Base-by-base conservation (phyloP, 2,888 invertebrate genomes). In the Drosophila anomalata region DNA sequence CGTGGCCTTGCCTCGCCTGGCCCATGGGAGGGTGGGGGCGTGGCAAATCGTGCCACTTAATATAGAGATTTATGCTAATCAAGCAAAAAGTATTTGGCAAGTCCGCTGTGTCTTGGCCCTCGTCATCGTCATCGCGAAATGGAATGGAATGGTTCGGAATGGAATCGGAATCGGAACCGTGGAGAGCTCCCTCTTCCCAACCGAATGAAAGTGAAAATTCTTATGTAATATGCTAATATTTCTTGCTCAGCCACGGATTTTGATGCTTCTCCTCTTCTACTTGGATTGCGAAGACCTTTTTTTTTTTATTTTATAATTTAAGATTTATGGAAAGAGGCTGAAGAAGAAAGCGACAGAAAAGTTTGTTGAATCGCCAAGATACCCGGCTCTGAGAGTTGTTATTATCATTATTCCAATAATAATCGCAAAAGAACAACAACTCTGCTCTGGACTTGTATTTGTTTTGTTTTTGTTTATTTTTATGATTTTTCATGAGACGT, bases 31-130 rank as follows among this genome's bases (percentile, higher is more conserved):
- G 17, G 20, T 8, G 17, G 17, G 8, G 9, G 20, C 22, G 22
- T 24, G 42, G 12, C 17, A 22, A 22, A 5, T 24, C 24, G 42
- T 54, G 75, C 55, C 73, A 68, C 73, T 75, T 73, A 73, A 74
- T 73, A 74, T 75, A 73, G 73, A 75, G 75, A 73, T 73, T 73
- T 73, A 73, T 73, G 73, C 75, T 74, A 73, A 73, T 73, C 73
- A 73, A 74, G 73, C 69, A 52, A 74, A 73, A 73, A 74, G 73
- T 70, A 70, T 70, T 70, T 52, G 70, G 31, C 58, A n/a, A 17
- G 39, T 14, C 14, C 39, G 26, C 17, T 17, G 17, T 17, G 17
- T 14, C 50, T 31, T 46, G 24, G 14, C 12, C 44, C 22, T 31
- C 59, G 48, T 11, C 36, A 36, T 31, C 59, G 48, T 11, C 36